phyloP scores from a whole-genome alignment of 2,888 invertebrate genomes.

The Anticlea derivata region DNA sequence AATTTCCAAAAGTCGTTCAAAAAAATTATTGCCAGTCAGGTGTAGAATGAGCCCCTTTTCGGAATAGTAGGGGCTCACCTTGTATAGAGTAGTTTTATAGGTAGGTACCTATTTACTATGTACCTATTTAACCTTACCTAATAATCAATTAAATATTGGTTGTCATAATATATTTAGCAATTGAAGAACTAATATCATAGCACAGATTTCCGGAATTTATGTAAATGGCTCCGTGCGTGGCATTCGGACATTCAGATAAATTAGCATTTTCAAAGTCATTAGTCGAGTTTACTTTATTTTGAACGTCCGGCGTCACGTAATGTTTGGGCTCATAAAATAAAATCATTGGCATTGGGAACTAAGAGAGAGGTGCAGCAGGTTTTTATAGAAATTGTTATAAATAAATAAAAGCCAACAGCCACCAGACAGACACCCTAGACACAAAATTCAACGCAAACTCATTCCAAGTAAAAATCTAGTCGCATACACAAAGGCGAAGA shows the following conservation, averaged over 20 bases:
- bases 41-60: too few species aligned
- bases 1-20: too few species aligned
- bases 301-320: slow-evolving; percentile 25
- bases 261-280: slow-evolving; percentile 9
- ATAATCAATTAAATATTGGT: too few species aligned
- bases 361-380: not conserved
- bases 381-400: not conserved
- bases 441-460: too few species aligned
- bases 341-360: not conserved
- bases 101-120: too few species aligned
- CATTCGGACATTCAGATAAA: not conserved
- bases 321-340: slow-evolving; percentile 2
- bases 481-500: not conserved
- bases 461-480: not conserved
- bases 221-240: not conserved
- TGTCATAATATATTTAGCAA: too few species aligned
- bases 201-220: not conserved
- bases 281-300: slow-evolving; percentile 2
- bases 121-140: too few species aligned
- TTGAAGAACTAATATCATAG: not conserved
- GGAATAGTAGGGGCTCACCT: too few species aligned
- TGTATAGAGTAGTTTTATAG: too few species aligned
- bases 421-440: too few species aligned
- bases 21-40: too few species aligned
- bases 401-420: not conserved